These are phyloP conservation scores for Anabas testudineus DNA, from an alignment of 2,797 vertebrate species.

Conservation along the genomic window DNA sequence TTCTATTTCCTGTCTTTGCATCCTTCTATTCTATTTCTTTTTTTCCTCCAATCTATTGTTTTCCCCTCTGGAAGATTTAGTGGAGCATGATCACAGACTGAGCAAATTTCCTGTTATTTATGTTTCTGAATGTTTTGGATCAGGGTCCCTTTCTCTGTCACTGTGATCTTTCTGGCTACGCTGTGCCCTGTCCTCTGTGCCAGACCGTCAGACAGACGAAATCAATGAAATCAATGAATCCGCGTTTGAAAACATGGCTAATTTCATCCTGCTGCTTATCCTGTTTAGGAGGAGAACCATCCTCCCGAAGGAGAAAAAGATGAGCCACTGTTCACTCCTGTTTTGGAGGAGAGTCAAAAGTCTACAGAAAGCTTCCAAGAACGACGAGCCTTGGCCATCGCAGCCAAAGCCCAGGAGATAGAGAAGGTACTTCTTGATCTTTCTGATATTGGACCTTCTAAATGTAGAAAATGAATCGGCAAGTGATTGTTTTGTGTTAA, in stretches of 20 bases:
- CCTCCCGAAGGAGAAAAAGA: conserved; percentile 72
- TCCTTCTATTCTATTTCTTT: background rate
- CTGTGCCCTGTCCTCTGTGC: too few species aligned
- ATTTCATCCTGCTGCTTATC: too few species aligned
- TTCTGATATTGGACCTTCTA: background rate
- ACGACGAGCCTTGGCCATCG: conserved; percentile 78
- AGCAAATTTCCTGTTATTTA: too few species aligned
- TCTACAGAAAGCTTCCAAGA: conserved; percentile 76
- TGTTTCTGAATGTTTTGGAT: too few species aligned
- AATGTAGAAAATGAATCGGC: background rate
- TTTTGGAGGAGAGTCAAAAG: conserved; percentile 70
- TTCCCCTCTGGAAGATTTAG: too few species aligned
- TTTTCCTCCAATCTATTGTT: too few species aligned
- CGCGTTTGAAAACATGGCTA: too few species aligned
- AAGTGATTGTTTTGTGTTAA: background rate
- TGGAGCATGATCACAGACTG: too few species aligned
- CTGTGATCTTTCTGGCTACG: too few species aligned
- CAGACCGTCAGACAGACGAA: too few species aligned
- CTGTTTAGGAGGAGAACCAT: conserved; percentile 73
- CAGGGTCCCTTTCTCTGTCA: too few species aligned
- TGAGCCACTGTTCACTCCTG: conserved; percentile 47
- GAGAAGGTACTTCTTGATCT: conserved; percentile 85
- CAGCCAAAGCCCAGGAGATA: conserved; percentile 83
- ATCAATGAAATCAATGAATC: too few species aligned
- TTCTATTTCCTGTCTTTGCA: background rate